Percentiles rank a stretch among this genome's conserved stretches.
Evolutionary conservation across 1,140 invertebrate genomes (phyloP).

Genomic region (Trichonephila inaurata): DNA sequence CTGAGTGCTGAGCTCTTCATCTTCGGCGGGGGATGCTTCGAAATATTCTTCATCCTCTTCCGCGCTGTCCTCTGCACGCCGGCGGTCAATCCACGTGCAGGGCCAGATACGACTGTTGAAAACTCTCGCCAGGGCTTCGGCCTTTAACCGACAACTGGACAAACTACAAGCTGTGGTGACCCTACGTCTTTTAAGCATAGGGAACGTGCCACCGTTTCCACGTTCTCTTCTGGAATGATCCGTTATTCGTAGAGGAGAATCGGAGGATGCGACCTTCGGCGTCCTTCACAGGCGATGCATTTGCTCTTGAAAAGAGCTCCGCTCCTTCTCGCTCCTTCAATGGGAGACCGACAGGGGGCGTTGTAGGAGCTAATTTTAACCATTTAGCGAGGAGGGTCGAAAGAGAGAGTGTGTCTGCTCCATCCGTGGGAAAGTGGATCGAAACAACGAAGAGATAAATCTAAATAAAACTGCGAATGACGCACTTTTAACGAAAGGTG

Average conservation of each 20-base stretch:
- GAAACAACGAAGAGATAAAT: constrained; percentile 50
- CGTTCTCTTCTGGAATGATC: background rate
- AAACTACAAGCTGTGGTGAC: constrained; percentile 5
- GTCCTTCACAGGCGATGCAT: constrained; percentile 53
- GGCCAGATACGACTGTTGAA: constrained; percentile 87
- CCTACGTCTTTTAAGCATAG: constrained; percentile 55
- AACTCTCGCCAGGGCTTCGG: constrained; percentile 88
- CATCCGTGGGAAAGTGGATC: constrained; percentile 1
- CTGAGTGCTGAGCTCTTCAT: background rate
- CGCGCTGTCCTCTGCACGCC: background rate
- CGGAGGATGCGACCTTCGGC: constrained; percentile 63
- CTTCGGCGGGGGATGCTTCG: constrained; percentile 52
- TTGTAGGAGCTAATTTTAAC: constrained; percentile 23
- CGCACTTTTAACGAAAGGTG: background rate
- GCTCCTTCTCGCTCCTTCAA: background rate
- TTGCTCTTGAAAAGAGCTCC: constrained; percentile 50
- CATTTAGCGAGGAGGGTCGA: background rate
- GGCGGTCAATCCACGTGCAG: constrained; percentile 79
- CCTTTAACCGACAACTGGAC: constrained; percentile 86
- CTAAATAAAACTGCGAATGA: constrained; percentile 52
- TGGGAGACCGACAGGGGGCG: constrained; percentile 24
- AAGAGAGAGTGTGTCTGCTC: background rate
- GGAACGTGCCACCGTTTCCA: background rate
- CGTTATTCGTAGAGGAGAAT: background rate
- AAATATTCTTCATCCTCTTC: constrained; percentile 70